Conservation (phyloP, 2,797 vertebrate species). For the Rhinophrynus dorsalis region DNA sequence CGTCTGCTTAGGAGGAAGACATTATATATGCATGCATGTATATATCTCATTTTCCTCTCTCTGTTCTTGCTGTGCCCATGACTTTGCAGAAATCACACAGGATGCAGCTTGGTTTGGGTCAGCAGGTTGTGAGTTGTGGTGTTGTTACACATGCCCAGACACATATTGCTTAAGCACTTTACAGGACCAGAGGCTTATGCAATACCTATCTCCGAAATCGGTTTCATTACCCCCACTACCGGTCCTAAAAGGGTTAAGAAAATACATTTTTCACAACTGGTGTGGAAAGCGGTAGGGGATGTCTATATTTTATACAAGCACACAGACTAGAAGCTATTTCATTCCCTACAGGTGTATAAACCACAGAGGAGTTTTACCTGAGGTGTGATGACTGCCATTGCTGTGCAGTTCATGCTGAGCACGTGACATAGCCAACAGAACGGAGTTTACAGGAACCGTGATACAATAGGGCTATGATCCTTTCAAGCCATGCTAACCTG, state of each 20-base stretch:
- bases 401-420: slow-evolving; percentile 4
- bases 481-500: slow-evolving; percentile 14
- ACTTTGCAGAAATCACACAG: not conserved
- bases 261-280: no score
- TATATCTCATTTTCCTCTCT: no score
- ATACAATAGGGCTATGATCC: not conserved
- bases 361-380: slow-evolving; percentile 31
- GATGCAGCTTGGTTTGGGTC: not conserved
- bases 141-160: not conserved
- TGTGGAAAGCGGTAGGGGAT: not conserved
- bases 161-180: no score
- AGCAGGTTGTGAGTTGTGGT: no score
- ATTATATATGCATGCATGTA: no score
- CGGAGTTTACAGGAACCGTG: not conserved
- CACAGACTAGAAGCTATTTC: not conserved
- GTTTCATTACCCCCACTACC: no score
- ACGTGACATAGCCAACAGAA: slow-evolving; percentile 29
- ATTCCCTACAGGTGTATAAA: not conserved
- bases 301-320: not conserved
- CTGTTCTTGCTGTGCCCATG: no score
- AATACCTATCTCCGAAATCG: no score
- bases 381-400: slow-evolving; percentile 25
- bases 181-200: no score
- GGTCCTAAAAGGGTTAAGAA: no score
- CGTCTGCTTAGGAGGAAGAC: no score